A percentile compares a stretch with the other conserved stretches of the same genome.
These are phyloP conservation scores for Napeogenes sylphis DNA, from an alignment of 2,888 invertebrate species.

Conservation along the genomic window DNA sequence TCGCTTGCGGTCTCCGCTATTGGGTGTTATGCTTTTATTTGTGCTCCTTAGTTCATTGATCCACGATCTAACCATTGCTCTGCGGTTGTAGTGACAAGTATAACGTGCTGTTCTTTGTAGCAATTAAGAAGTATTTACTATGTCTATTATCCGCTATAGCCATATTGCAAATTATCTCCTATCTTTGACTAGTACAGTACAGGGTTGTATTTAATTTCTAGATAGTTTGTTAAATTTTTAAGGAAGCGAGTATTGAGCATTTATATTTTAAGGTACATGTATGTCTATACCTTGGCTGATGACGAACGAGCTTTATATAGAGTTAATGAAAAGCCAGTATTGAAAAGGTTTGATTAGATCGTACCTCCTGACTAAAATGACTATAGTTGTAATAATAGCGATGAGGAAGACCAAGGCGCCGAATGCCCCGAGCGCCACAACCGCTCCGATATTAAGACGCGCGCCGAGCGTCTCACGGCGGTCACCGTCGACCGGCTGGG, in stretches of 20 bases:
- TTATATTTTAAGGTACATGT: constrained; percentile 55
- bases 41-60: not conserved
- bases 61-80: not conserved
- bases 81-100: not conserved
- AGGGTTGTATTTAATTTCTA: not conserved
- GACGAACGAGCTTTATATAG: not conserved
- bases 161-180: not conserved
- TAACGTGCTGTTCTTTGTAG: no score
- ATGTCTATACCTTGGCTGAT: constrained; percentile 23
- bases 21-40: constrained; percentile 19
- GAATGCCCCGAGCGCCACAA: constrained; percentile 92
- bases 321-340: no score
- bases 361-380: constrained; percentile 92
- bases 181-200: no score
- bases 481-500: constrained; percentile 81
- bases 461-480: constrained; percentile 79
- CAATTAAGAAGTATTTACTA: no score
- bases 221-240: not conserved
- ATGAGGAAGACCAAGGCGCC: constrained; percentile 94
- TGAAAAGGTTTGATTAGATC: constrained; percentile 13
- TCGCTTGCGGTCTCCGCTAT: constrained; percentile 53
- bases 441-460: constrained; percentile 89
- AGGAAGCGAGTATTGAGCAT: constrained; percentile 30
- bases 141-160: not conserved
- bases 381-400: constrained; percentile 91